These are phyloP conservation scores for Callorhinus ursinus DNA, from an alignment of 2,113 vertebrate species.

Conservation along the genomic window DNA sequence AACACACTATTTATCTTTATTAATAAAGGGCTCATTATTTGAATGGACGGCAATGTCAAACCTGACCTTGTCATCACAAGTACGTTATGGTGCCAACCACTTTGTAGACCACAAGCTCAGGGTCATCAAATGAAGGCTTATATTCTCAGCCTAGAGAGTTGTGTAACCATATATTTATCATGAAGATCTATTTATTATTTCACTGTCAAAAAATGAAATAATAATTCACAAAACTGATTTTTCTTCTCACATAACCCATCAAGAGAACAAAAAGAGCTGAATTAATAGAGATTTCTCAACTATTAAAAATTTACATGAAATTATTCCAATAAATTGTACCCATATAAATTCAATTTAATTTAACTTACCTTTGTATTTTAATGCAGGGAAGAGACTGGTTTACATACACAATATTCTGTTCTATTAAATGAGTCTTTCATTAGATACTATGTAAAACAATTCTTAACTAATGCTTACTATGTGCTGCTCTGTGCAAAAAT, in stretches of 20 bases:
- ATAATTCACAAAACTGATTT: not conserved
- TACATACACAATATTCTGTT: not conserved
- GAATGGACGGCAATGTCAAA: not conserved
- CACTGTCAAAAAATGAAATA: not conserved
- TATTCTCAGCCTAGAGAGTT: not conserved
- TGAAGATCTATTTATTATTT: not conserved
- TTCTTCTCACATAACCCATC: not conserved
- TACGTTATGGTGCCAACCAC: not conserved
- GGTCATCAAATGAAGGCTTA: not conserved
- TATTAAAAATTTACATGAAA: conserved; percentile 13
- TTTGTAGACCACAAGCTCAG: conserved; percentile 34
- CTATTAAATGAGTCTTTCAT: not conserved
- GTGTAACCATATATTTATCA: not conserved
- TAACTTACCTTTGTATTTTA: not conserved
- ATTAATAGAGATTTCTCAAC: conserved; percentile 30
- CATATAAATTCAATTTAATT: not conserved
- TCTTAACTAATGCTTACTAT: conserved; percentile 23
- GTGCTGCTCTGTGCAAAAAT: not conserved
- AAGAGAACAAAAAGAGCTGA: not conserved
- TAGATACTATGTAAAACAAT: conserved; percentile 27
- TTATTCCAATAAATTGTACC: conserved; percentile 1
- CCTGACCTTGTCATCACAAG: not conserved
- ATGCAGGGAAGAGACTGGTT: not conserved
- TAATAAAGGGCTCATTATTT: conserved; percentile 22
- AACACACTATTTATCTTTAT: not conserved